These are phyloP conservation scores for Lucilia cuprina DNA, from an alignment of 1,140 invertebrate genomes.

Conservation along the genomic window DNA sequence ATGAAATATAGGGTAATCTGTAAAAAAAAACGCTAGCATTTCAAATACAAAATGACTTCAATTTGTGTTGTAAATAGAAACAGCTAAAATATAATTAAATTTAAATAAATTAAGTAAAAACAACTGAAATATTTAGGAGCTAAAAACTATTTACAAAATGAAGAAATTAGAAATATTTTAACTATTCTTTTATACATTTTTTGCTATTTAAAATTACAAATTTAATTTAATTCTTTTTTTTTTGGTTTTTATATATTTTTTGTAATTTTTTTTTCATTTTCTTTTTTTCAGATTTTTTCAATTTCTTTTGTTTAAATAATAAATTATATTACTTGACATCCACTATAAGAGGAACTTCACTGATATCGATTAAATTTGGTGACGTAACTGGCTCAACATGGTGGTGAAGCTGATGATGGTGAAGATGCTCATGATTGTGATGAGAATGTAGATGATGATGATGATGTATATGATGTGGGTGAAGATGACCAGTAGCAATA, in stretches of 20 bases:
- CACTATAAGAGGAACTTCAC: slow-evolving; percentile 63
- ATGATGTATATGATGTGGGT: slow-evolving; percentile 20
- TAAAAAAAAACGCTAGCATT: background rate
- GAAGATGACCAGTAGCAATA: slow-evolving; percentile 43
- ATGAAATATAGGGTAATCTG: background rate
- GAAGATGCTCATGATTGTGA: slow-evolving; percentile 41
- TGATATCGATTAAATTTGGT: slow-evolving; percentile 63
- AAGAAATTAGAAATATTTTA: slow-evolving; percentile 16
- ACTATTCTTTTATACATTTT: slow-evolving; percentile 38
- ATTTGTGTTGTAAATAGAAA: background rate
- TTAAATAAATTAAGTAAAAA: slow-evolving; percentile 20
- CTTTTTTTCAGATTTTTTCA: slow-evolving; percentile 38
- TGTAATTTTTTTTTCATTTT: slow-evolving; percentile 40
- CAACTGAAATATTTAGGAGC: background rate
- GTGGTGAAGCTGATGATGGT: slow-evolving; percentile 44
- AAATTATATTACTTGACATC: slow-evolving; percentile 61
- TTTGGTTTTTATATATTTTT: slow-evolving; percentile 31
- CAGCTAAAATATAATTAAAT: background rate
- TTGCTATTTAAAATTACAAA: slow-evolving; percentile 39
- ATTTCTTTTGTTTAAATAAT: slow-evolving; percentile 42
- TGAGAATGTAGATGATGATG: slow-evolving; percentile 24
- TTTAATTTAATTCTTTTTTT: slow-evolving; percentile 36
- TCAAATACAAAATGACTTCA: slow-evolving; percentile 13
- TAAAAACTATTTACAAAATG: slow-evolving; percentile 50
- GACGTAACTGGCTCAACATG: slow-evolving; percentile 52